phyloP scores from a whole-genome alignment of 2,888 invertebrate species.

The Synanthedon vespiformis region DNA sequence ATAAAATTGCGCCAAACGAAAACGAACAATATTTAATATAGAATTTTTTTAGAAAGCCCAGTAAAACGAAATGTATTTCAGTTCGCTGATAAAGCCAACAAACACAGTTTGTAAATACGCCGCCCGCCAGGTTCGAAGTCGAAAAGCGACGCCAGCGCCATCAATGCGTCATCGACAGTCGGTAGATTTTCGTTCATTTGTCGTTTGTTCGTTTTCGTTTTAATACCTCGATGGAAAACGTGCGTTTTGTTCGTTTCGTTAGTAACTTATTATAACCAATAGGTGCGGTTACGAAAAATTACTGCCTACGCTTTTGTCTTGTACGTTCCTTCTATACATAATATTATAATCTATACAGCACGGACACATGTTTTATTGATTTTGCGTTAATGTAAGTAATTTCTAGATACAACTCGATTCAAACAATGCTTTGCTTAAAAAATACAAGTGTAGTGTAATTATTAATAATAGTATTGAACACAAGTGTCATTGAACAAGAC shows the following conservation, averaged over 20 bases:
- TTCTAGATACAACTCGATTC: conserved; percentile 24
- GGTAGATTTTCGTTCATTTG: too few species aligned
- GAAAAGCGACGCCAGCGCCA: not conserved
- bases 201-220: too few species aligned
- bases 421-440: conserved; percentile 25
- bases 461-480: conserved; percentile 30
- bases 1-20: too few species aligned
- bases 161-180: conserved; percentile 6
- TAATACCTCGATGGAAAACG: conserved; percentile 20
- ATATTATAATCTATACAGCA: conserved; percentile 5
- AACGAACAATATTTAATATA: too few species aligned
- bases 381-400: conserved; percentile 26
- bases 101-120: too few species aligned
- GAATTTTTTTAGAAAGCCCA: too few species aligned
- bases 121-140: not conserved
- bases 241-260: conserved; percentile 24
- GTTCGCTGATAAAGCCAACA: too few species aligned
- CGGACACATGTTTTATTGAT: conserved; percentile 37
- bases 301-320: conserved; percentile 37
- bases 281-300: conserved; percentile 21
- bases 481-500: conserved; percentile 45
- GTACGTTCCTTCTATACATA: conserved; percentile 19
- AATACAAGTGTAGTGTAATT: conserved; percentile 19
- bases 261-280: not conserved
- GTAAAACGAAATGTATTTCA: too few species aligned